Base-by-base conservation (phyloP, 2,888 invertebrate species). In the Danaus chrysippus region DNA sequence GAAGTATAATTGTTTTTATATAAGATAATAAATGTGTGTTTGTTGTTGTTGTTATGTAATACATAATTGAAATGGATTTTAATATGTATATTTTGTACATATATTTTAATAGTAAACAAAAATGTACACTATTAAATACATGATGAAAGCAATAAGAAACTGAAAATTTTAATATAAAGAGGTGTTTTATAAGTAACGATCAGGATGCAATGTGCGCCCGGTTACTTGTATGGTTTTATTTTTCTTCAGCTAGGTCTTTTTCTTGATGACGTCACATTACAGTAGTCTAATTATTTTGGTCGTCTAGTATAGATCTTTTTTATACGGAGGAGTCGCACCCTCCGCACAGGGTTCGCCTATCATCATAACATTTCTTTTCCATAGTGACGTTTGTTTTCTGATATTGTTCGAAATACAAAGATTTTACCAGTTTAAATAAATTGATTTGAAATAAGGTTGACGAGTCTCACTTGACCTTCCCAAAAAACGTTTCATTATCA, bases 341-440 rank as follows among this genome's bases (percentile, higher is more conserved):
- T 82, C 81, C 82, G 80, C 81, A 74, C 83, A 76, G 79, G 76
- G 71, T 78, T 77, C 72, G 58, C 67, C 61, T 63, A 69, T 70
- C 65, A 64, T 69, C 65, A 70, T 73, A 75, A 73, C 66, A 63
- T 71, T 72, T 74, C 41, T 61, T 54, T 69, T 68, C 71, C 65
- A 71, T 76, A 72, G 69, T 76, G 69, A 74, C 68, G 65, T 76
- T 74, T 79, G 73, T 77, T 81, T 81, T 76, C 71, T 75, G 73
- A 76, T 73, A 75, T 76, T 82, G 79, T 82, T 81, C 76, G 68
- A 81, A 77, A 74, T 83, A 78, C 76, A 74, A 79, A 76, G 75
- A 72, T 81, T 80, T 78, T 80, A 81, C 79, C 78, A 80, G 77
- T 81, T 78, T 76, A 70, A 79, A 79, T 78, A 79, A 81, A 78